A percentile compares a stretch with the other conserved stretches of the same genome.
Conservation (phyloP, 1,140 invertebrate genomes). For the Magallana angulata region DNA sequence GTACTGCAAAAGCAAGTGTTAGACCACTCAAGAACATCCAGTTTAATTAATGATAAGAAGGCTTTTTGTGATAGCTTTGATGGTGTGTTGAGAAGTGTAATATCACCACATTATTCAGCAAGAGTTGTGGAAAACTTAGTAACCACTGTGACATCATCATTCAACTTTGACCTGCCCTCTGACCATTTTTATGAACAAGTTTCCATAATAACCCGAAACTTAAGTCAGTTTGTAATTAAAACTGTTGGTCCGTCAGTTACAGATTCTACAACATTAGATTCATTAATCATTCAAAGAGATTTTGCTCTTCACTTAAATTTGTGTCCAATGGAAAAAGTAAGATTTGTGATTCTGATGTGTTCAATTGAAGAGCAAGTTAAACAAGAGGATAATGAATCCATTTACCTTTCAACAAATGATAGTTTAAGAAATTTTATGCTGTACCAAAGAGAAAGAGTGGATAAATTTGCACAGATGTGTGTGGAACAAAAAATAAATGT, state of each 20-base stretch:
- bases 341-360: constrained; percentile 44
- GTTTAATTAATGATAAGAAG: not conserved
- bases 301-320: constrained; percentile 35
- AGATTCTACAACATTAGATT: constrained; percentile 28
- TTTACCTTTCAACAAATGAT: constrained; percentile 12
- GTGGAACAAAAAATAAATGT: constrained; percentile 4
- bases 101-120: not conserved
- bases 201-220: constrained; percentile 37
- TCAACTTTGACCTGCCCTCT: constrained; percentile 5
- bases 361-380: not conserved
- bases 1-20: constrained; percentile 8
- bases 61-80: not conserved
- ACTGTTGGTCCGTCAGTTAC: constrained; percentile 24
- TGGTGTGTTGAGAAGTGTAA: not conserved
- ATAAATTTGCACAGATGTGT: constrained; percentile 40
- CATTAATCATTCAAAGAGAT: constrained; percentile 51
- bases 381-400: constrained; percentile 35
- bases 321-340: not conserved
- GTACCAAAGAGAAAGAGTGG: constrained; percentile 40
- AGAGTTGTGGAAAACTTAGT: constrained; percentile 14
- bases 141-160: not conserved
- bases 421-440: constrained; percentile 33
- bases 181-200: not conserved
- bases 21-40: constrained; percentile 4
- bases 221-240: constrained; percentile 42